Evolutionary conservation across 2,888 invertebrate species (phyloP).

Genomic region (Apamea crenata): DNA sequence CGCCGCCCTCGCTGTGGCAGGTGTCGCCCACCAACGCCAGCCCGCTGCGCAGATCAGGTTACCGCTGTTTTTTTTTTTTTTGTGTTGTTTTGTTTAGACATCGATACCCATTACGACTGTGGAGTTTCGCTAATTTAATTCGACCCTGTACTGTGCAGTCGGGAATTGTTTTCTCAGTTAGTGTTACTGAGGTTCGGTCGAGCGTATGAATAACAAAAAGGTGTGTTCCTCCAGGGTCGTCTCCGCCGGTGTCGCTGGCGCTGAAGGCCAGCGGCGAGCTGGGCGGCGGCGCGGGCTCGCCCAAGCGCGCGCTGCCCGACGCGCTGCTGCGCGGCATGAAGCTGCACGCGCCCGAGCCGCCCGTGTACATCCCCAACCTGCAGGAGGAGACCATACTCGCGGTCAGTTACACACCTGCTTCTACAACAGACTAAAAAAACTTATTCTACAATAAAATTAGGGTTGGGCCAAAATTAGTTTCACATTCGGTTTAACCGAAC

Average conservation of each 20-base stretch:
- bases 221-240: conserved; percentile 73
- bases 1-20: conserved; percentile 95
- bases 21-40: conserved; percentile 95
- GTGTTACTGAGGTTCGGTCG: not conserved
- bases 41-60: conserved; percentile 92
- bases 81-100: not conserved
- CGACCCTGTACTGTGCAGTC: not conserved
- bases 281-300: conserved; percentile 84
- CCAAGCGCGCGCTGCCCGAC: conserved; percentile 88
- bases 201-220: not conserved
- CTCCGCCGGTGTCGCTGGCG: conserved; percentile 86
- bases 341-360: conserved; percentile 85
- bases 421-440: not conserved
- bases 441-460: not conserved
- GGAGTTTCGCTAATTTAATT: not conserved
- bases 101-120: not conserved
- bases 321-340: conserved; percentile 88
- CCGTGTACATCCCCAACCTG: conserved; percentile 97
- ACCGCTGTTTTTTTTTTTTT: not conserved
- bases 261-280: conserved; percentile 90
- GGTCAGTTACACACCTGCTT: conserved; percentile 81
- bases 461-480: not conserved
- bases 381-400: conserved; percentile 98
- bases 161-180: not conserved
- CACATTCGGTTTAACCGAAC: not conserved